Evolutionary conservation across 2,113 vertebrate genomes (phyloP).

Genomic region (Mustela lutreola): DNA sequence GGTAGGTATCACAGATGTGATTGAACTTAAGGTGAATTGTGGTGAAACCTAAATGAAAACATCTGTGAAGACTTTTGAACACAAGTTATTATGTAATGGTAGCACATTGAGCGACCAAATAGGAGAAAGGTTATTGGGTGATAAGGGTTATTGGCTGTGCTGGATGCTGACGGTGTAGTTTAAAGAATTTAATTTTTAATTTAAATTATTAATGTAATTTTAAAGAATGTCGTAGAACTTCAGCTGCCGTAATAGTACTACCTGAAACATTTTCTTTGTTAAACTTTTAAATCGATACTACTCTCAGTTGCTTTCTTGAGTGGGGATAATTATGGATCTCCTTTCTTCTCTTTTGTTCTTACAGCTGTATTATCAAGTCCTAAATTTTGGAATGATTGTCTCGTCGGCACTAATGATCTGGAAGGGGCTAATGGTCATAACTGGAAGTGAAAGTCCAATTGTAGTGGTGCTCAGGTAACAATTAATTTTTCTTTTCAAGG

Average conservation of each 20-base stretch:
- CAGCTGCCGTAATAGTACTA: background rate
- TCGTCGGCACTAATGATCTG: slow-evolving; percentile 99
- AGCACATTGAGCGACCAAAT: background rate
- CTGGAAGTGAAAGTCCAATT: slow-evolving; percentile 98
- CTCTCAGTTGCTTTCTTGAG: background rate
- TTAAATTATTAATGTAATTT: background rate
- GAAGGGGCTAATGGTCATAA: slow-evolving; percentile 99
- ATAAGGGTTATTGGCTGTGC: background rate
- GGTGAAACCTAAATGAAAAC: slow-evolving; percentile 8
- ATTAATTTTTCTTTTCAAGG: slow-evolving; percentile 28
- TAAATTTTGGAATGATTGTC: slow-evolving; percentile 99
- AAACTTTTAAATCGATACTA: background rate
- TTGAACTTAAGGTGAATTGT: background rate
- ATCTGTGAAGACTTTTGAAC: background rate
- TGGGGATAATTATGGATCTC: slow-evolving; percentile 10
- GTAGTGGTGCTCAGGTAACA: slow-evolving; percentile 97
- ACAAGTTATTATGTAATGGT: background rate
- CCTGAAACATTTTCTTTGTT: background rate
- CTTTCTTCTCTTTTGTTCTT: slow-evolving; percentile 69
- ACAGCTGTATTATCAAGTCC: slow-evolving; percentile 98
- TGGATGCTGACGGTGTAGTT: background rate
- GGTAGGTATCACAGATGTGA: background rate
- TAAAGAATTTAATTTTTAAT: too few relatives aligned
- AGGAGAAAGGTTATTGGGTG: background rate
- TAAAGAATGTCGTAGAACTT: background rate